Evolutionary conservation across 2,888 invertebrate genomes (phyloP), one percentile per base, ranked within the genome.

Genomic region (Automeris io): DNA sequence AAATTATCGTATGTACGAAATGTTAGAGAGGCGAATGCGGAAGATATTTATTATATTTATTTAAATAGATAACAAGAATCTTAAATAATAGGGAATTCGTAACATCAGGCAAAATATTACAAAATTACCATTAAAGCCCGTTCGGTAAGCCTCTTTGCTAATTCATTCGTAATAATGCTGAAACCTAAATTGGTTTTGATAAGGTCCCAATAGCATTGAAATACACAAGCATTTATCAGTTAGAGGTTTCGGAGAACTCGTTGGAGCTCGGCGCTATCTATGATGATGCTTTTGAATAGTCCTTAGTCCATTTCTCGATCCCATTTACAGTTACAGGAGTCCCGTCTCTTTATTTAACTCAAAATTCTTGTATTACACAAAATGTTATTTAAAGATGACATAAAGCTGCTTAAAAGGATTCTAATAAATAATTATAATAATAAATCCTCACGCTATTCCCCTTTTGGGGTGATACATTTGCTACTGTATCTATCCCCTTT

Each of bases 101-200:
- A 29, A 16, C 16, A 16, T 29, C 13, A 29, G 16, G 16, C 13
- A 7, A 26, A 13, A 26, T 16, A 8, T 16, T 16, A 29, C 8
- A 29, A 16, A 29, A 29, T 29, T 29, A 29, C 26, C 26, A 29
- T 29, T 29, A 16, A 29, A 29, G 16, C 26, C 31, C 16, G 21
- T 22, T 23, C 31, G 23, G 7, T 18, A 23, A 31, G 29, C 37
- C 37, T 18, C 37, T 37, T 37, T 32, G 37, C 18, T 31, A 32
- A 37, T 37, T 37, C 37, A 31, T 22, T 23, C 22, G 22, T 37
- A 37, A 37, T 37, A 37, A 37, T 37, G 9, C 18, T 31, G 3
- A 11, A 32, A 32, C 16, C 31, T 37, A 37, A 37, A 37, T 37
- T 23, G 37, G 37, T 37, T 37, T 37, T 8, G 31, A 18, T 37